These are phyloP conservation scores for Mellilla xanthometata DNA, from an alignment of 2,888 invertebrate genomes.

Conservation along the genomic window DNA sequence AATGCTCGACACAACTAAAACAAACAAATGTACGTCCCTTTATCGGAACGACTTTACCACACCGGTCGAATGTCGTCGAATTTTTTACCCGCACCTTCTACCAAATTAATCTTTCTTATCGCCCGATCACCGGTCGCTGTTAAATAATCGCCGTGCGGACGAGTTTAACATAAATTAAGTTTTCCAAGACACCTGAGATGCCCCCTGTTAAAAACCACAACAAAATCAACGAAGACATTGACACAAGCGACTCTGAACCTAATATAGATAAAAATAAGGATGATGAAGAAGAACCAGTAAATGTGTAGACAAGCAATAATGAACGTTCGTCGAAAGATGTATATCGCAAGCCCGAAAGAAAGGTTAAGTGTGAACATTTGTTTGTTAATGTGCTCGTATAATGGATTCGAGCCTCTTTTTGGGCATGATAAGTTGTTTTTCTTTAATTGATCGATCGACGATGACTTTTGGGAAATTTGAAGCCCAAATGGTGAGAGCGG, in stretches of 20 bases:
- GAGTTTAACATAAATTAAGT: conserved; percentile 82
- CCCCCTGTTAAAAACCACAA: conserved; percentile 60
- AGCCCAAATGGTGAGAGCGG: conserved; percentile 1
- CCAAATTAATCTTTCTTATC: conserved; percentile 78
- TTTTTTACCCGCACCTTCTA: conserved; percentile 56
- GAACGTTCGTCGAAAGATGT: conserved; percentile 73
- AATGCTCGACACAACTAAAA: conserved; percentile 20
- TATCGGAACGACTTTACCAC: conserved; percentile 52
- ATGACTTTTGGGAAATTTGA: conserved; percentile 19
- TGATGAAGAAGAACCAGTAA: conserved; percentile 20
- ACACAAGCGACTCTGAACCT: conserved; percentile 34
- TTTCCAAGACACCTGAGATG: conserved; percentile 78
- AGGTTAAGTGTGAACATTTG: conserved; percentile 82
- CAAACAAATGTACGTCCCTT: conserved; percentile 19
- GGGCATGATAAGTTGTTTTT: conserved; percentile 70
- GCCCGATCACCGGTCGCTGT: conserved; percentile 64
- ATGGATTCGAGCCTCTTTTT: conserved; percentile 71
- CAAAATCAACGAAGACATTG: conserved; percentile 20
- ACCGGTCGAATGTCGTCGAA: conserved; percentile 64
- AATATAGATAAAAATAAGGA: conserved; percentile 25
- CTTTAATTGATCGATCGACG: conserved; percentile 32
- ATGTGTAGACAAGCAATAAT: conserved; percentile 59
- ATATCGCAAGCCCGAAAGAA: conserved; percentile 71
- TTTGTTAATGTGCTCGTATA: conserved; percentile 78
- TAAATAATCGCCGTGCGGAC: conserved; percentile 76